A percentile compares a stretch with the other conserved stretches of the same genome.
Conservation (phyloP, 2,888 invertebrate species). For the Aphidius colemani region DNA sequence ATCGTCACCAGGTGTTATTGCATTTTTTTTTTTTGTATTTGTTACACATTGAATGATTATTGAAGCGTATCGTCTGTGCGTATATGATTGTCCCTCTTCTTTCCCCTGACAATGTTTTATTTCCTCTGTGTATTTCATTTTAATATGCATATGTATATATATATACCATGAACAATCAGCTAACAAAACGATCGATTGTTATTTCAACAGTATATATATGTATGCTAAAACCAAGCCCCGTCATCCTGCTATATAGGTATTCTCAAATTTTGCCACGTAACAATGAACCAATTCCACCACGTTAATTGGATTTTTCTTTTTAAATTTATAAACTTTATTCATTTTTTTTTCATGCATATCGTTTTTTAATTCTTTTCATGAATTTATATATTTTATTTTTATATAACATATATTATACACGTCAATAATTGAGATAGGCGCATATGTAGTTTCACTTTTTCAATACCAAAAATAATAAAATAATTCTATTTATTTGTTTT, state of each 20-base stretch:
- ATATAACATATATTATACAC: not conserved
- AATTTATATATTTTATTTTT: too few relatives aligned
- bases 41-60: not conserved
- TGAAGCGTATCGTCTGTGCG: slow-evolving; percentile 17
- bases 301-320: slow-evolving; percentile 30
- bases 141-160: slow-evolving; percentile 15
- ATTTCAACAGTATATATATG: slow-evolving; percentile 33
- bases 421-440: not conserved
- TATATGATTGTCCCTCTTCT: slow-evolving; percentile 9
- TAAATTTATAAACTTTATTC: not conserved
- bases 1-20: too few relatives aligned
- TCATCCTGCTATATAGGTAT: slow-evolving; percentile 26
- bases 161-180: slow-evolving; percentile 30
- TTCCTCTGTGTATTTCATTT: slow-evolving; percentile 12
- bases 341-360: slow-evolving; percentile 4
- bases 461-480: too few relatives aligned
- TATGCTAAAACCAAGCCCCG: slow-evolving; percentile 32
- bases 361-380: not conserved
- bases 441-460: too few relatives aligned
- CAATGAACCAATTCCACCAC: slow-evolving; percentile 32
- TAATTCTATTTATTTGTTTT: too few relatives aligned
- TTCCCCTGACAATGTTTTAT: slow-evolving; percentile 3
- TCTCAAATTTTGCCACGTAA: slow-evolving; percentile 31
- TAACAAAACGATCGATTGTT: slow-evolving; percentile 36
- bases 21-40: too few relatives aligned